phyloP scores from a whole-genome alignment of 1,140 invertebrate species.

The Lucilia sericata region DNA sequence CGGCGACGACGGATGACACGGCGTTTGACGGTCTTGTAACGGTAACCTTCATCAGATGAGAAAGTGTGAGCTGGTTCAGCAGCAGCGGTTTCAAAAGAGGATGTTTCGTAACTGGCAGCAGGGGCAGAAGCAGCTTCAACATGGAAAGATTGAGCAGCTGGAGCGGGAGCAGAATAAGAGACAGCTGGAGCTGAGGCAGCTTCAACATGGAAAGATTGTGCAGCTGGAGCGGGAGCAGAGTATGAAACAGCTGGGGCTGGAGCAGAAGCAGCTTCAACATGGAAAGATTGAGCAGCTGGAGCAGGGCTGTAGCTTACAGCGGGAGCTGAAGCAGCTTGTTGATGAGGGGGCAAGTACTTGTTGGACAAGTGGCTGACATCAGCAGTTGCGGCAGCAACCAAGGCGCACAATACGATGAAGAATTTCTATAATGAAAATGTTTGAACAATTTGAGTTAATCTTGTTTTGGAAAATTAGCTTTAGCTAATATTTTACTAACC shows the following conservation, averaged over 20 bases:
- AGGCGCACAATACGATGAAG: slow-evolving; percentile 26
- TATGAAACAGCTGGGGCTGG: slow-evolving; percentile 53
- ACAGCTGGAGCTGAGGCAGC: slow-evolving; percentile 48
- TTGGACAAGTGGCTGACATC: slow-evolving; percentile 57
- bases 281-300: slow-evolving; percentile 36
- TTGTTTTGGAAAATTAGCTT: too few species aligned
- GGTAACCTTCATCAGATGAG: too few species aligned
- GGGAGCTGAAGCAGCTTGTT: slow-evolving; percentile 48
- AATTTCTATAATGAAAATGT: slow-evolving; percentile 45
- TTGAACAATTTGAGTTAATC: too few species aligned
- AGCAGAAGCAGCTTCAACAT: slow-evolving; percentile 47
- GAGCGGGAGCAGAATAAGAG: slow-evolving; percentile 51
- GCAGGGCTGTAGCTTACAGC: slow-evolving; percentile 54
- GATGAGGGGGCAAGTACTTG: slow-evolving; percentile 50
- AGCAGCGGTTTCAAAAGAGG: too few species aligned
- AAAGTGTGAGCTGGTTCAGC: too few species aligned
- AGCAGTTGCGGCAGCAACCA: slow-evolving; percentile 45
- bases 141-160: slow-evolving; percentile 44
- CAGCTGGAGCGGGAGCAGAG: slow-evolving; percentile 58
- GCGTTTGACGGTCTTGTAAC: too few species aligned
- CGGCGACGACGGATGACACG: too few species aligned
- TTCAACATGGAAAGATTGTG: neutral
- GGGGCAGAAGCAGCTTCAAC: slow-evolving; percentile 49
- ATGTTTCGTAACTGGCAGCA: neutral
- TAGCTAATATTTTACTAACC: neutral